Evolutionary conservation across 2,888 invertebrate genomes (phyloP).

Genomic region (Minunthozetes semirufus): DNA sequence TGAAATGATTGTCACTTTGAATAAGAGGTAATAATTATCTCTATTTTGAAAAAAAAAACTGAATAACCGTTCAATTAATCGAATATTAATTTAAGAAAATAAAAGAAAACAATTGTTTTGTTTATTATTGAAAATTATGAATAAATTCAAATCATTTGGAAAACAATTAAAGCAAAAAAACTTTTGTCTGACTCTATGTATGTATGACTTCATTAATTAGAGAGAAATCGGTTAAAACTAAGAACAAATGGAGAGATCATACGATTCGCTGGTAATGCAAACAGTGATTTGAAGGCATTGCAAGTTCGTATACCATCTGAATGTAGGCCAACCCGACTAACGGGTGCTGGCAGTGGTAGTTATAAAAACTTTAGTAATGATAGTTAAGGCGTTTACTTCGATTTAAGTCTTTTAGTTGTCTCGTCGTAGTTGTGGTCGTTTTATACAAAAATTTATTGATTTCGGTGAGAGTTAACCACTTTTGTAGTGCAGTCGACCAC

Average conservation of each 20-base stretch:
- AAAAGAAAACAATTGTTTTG: not conserved
- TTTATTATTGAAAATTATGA: not conserved
- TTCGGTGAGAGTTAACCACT: not conserved
- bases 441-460: not conserved
- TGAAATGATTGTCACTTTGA: not conserved
- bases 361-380: constrained; percentile 20
- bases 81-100: not conserved
- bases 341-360: constrained; percentile 19
- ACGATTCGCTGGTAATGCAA: not conserved
- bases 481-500: too few relatives aligned
- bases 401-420: not conserved
- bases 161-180: not conserved
- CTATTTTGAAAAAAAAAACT: too few relatives aligned
- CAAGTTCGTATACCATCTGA: constrained; percentile 5
- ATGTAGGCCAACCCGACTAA: constrained; percentile 18
- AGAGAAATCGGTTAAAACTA: too few relatives aligned
- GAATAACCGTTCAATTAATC: too few relatives aligned
- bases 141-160: not conserved
- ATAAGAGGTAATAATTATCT: not conserved
- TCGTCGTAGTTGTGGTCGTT: not conserved
- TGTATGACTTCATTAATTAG: not conserved
- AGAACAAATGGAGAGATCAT: constrained; percentile 14
- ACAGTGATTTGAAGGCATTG: constrained; percentile 8
- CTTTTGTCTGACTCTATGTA: not conserved
- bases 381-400: constrained; percentile 23